Percentiles rank a stretch among this genome's conserved stretches.
Evolutionary conservation across 2,113 vertebrate species (phyloP).

Genomic region (Psammodynastes pulverulentus): DNA sequence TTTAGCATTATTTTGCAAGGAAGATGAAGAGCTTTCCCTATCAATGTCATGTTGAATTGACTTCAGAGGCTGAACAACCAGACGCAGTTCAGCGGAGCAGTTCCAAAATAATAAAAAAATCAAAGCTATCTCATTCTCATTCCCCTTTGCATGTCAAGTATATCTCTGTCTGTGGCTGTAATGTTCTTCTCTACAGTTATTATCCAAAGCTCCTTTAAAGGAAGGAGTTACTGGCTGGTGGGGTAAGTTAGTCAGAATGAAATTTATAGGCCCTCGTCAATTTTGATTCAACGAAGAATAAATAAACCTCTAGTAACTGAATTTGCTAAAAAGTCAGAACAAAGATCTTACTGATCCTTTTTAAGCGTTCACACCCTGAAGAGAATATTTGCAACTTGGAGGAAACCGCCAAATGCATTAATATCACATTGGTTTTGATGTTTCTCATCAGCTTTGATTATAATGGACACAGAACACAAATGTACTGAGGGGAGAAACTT

Average conservation of each 20-base stretch:
- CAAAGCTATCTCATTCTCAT: background rate
- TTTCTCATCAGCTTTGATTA: constrained; percentile 33
- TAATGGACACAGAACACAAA: background rate
- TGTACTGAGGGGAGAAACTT: background rate
- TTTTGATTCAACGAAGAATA: constrained; percentile 38
- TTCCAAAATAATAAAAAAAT: background rate
- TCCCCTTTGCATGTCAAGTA: background rate
- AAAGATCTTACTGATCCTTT: background rate
- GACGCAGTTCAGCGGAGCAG: background rate
- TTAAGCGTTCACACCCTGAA: constrained; percentile 1
- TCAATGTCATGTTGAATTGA: background rate
- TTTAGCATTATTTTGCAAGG: constrained; percentile 15
- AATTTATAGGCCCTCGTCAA: background rate
- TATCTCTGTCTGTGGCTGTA: constrained; percentile 1
- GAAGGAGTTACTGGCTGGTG: constrained; percentile 49
- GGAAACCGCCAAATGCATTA: background rate
- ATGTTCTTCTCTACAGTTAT: constrained; percentile 46
- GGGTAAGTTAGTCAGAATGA: constrained; percentile 44
- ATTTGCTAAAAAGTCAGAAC: constrained; percentile 22
- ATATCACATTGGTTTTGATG: background rate
- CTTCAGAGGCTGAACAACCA: background rate
- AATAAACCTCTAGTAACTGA: constrained; percentile 29
- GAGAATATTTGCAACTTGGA: constrained; percentile 14
- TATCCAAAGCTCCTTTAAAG: constrained; percentile 38
- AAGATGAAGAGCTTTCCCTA: background rate